phyloP scores from a whole-genome alignment of 2,888 invertebrate genomes.

The Reticulitermes lucifugus region DNA sequence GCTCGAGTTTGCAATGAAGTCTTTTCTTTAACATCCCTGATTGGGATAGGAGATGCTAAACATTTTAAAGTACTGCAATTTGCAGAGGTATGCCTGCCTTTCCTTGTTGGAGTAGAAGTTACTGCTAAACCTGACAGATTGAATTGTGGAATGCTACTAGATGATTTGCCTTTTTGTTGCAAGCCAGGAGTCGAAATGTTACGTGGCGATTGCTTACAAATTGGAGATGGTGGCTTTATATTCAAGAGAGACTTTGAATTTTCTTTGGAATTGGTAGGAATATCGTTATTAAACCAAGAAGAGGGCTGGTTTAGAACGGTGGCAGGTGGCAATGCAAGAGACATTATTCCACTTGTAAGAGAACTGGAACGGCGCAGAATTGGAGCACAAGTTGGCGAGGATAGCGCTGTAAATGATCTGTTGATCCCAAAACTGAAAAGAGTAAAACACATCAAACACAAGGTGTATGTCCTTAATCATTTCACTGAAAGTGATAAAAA shows the following conservation, averaged over 20 bases:
- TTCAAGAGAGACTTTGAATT: neutral
- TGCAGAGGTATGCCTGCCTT: neutral
- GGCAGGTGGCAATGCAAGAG: neutral
- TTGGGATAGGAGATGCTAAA: constrained; percentile 13
- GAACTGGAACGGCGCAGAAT: neutral
- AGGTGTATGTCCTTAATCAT: too few species aligned
- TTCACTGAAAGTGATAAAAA: too few species aligned
- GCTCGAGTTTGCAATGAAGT: too few species aligned
- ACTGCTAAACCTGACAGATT: constrained; percentile 14
- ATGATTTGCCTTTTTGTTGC: constrained; percentile 3
- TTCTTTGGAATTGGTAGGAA: neutral
- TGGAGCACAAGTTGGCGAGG: neutral
- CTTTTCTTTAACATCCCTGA: neutral
- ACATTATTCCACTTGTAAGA: neutral
- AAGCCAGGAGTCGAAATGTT: neutral
- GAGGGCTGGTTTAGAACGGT: neutral
- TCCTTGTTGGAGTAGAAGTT: constrained; percentile 22
- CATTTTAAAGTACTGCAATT: too few species aligned
- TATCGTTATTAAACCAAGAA: neutral
- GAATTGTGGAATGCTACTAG: neutral
- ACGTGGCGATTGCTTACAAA: neutral
- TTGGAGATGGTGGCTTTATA: neutral
- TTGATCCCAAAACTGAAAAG: neutral
- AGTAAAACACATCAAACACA: neutral
- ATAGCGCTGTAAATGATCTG: neutral